Evolutionary conservation across 2,888 invertebrate species (phyloP).

Genomic region (Polyploca ridens): DNA sequence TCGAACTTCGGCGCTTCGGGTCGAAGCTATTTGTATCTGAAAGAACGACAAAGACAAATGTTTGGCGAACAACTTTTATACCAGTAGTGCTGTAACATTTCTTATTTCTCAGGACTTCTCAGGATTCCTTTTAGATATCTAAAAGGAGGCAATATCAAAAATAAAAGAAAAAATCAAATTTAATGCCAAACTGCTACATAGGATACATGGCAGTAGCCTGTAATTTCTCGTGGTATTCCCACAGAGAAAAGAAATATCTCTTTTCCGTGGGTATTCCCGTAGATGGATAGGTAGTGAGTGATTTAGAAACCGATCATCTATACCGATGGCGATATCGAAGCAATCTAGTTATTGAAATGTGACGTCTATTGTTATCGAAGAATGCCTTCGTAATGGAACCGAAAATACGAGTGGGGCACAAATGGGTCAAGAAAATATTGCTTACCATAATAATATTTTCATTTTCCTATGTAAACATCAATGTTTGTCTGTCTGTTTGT

Average conservation of each 20-base stretch:
- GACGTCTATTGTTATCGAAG: constrained; percentile 11
- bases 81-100: neutral
- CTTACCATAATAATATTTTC: neutral
- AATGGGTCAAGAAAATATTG: neutral
- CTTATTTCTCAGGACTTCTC: neutral
- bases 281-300: neutral
- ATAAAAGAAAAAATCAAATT: too few relatives aligned
- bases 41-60: constrained; percentile 47
- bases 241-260: too few relatives aligned
- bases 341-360: constrained; percentile 6
- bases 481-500: too few relatives aligned
- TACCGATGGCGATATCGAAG: neutral
- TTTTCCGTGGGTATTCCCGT: too few relatives aligned
- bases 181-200: too few relatives aligned
- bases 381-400: constrained; percentile 9
- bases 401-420: constrained; percentile 10
- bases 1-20: constrained; percentile 37
- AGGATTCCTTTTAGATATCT: too few relatives aligned
- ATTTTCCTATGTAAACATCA: neutral
- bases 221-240: too few relatives aligned
- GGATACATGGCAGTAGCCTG: too few relatives aligned
- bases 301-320: neutral
- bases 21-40: constrained; percentile 24
- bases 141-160: too few relatives aligned
- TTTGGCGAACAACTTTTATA: constrained; percentile 23